Evolutionary conservation across 1,140 invertebrate species (phyloP).

Genomic region (Nasonia longicornis): DNA sequence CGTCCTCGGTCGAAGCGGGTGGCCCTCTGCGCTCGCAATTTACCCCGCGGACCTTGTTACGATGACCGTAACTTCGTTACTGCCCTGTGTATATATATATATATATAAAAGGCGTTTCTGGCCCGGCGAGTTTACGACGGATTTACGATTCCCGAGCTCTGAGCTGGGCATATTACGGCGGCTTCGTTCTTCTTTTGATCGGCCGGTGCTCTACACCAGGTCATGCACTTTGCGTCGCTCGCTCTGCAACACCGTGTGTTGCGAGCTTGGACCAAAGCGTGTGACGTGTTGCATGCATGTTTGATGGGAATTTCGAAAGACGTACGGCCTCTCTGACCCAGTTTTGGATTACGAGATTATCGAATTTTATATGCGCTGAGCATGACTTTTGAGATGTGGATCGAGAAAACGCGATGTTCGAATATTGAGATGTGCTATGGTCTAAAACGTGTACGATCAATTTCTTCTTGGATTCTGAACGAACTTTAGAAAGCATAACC

Average conservation of each 20-base stretch:
- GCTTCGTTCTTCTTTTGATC: no score
- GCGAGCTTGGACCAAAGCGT: no score
- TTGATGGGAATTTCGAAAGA: neutral
- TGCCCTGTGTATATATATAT: neutral
- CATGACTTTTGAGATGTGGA: neutral
- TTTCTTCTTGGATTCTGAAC: no score
- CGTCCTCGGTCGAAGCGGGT: neutral
- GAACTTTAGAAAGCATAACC: no score
- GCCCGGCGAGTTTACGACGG: conserved; percentile 25
- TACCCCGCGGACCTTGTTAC: conserved; percentile 32
- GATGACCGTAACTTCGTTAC: conserved; percentile 43
- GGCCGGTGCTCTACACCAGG: no score
- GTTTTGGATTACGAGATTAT: neutral
- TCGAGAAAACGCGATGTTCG: neutral
- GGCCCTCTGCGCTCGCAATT: conserved; percentile 22
- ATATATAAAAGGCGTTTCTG: conserved; percentile 30
- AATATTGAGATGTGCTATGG: neutral
- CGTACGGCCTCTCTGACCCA: neutral
- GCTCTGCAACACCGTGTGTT: no score
- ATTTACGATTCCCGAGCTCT: conserved; percentile 21
- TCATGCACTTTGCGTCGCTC: no score
- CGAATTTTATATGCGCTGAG: neutral
- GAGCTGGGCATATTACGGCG: neutral
- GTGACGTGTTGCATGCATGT: no score
- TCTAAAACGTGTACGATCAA: no score